Evolutionary conservation across 2,797 vertebrate genomes (phyloP), one percentile per base, ranked within the genome.

Genomic region (Argentina silus): DNA sequence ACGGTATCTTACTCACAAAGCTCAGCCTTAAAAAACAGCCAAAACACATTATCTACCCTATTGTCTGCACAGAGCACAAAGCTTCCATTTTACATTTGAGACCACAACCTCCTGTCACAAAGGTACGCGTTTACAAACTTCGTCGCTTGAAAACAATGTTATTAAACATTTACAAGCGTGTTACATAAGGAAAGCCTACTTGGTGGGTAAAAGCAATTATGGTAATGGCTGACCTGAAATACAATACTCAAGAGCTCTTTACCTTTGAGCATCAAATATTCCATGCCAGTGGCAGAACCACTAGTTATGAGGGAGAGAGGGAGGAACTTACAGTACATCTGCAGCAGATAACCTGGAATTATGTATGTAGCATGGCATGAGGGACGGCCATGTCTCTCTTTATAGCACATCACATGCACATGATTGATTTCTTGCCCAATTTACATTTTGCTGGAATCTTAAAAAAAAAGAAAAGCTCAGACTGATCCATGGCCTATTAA

Each of bases 171-270:
- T 93, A 94, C 77, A 84, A 72, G 71, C 43, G 64, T 85, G 84
- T 83, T 88, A 85, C 86, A 88, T 86, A 86, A 93, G 90, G 89
- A 91, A 93, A 90, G 86, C 84, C 89, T 88, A 87, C 87, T 91
- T 89, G 85, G 85, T 90, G 86, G 89, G 87, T 91, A 91, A 90
- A 93, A 89, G 90, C 93, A 94, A 95, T 95, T 93, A 94, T 92
- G 82, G 78, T 93, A 94, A 95, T 95, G 91, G 91, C 71, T 86
- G 87, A 90, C 85, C 89, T 92, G 94, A 92, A 95, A 94, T 76
- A 90, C 86, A 91, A 95, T 88, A 87, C 91, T 82, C 80, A 86
- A 89, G 85, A 82, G 91, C 82, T 81, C 87, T 90, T 91, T 85
- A 92, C 82, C 85, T 85, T 78, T 21, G 70, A 76, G 81, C 88